Conservation (phyloP, 2,888 invertebrate genomes). For the Apamea crenata region DNA sequence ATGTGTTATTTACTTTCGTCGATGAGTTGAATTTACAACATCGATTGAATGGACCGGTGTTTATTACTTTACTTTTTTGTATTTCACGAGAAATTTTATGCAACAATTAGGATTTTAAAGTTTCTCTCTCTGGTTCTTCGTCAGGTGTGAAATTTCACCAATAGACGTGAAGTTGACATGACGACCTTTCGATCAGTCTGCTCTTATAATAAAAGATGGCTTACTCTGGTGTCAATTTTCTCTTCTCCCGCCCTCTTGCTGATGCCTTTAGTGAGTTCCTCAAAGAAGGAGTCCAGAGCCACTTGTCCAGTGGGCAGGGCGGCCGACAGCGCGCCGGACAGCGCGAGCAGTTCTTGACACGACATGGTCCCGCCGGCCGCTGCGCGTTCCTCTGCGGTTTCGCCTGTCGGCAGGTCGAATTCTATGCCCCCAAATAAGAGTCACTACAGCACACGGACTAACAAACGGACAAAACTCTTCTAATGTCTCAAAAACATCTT, state of each 20-base stretch:
- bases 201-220: not conserved
- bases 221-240: constrained; percentile 84
- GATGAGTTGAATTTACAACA: constrained; percentile 17
- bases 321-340: constrained; percentile 97
- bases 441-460: constrained; percentile 74
- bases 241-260: constrained; percentile 87
- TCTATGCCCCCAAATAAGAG: constrained; percentile 80
- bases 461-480: constrained; percentile 36
- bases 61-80: constrained; percentile 8
- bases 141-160: not conserved
- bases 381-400: constrained; percentile 84
- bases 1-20: constrained; percentile 39
- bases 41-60: not conserved
- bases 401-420: constrained; percentile 89
- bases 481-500: constrained; percentile 67
- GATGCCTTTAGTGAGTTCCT: constrained; percentile 94
- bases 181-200: not conserved
- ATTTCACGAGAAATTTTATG: not conserved
- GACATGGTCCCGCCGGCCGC: constrained; percentile 92
- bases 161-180: not conserved
- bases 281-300: constrained; percentile 95
- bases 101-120: not conserved
- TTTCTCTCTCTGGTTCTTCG: no score
- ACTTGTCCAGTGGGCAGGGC: constrained; percentile 97
- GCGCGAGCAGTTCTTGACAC: constrained; percentile 97